These are phyloP conservation scores for Enteromius unitaeniatus DNA, from an alignment of 2,797 vertebrate genomes.

Conservation along the genomic window DNA sequence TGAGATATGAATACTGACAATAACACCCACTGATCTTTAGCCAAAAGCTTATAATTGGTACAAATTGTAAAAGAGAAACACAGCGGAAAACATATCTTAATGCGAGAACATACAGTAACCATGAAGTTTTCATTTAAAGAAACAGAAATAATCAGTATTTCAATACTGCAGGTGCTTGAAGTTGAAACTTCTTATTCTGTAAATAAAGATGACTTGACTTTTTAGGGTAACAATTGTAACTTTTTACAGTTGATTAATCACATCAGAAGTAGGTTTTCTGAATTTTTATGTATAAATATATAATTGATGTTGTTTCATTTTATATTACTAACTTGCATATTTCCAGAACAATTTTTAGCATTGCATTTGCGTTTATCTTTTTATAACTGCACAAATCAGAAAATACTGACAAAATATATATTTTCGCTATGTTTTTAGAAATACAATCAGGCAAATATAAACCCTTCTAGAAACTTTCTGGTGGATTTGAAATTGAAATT, in stretches of 20 bases:
- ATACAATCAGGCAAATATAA: neutral
- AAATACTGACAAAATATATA: neutral
- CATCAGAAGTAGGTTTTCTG: neutral
- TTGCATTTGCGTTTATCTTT: neutral
- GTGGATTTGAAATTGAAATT: neutral
- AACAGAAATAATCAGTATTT: neutral
- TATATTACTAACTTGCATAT: neutral
- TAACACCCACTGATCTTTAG: constrained; percentile 3
- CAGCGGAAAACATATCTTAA: neutral
- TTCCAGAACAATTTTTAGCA: neutral
- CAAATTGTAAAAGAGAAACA: neutral
- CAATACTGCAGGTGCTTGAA: constrained; percentile 6
- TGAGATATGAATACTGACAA: neutral
- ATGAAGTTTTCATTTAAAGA: neutral
- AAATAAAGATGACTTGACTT: neutral
- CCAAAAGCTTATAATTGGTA: constrained; percentile 23
- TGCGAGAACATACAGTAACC: neutral
- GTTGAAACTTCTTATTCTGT: neutral
- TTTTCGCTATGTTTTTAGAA: neutral
- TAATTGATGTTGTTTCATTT: neutral
- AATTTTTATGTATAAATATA: neutral
- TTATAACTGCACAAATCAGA: neutral
- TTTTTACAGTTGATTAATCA: neutral
- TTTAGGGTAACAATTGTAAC: neutral
- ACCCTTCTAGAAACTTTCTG: neutral